Percentiles rank a stretch among this genome's conserved stretches.
These are phyloP conservation scores for Cantharis rufa DNA, from an alignment of 2,888 invertebrate genomes.

Conservation along the genomic window DNA sequence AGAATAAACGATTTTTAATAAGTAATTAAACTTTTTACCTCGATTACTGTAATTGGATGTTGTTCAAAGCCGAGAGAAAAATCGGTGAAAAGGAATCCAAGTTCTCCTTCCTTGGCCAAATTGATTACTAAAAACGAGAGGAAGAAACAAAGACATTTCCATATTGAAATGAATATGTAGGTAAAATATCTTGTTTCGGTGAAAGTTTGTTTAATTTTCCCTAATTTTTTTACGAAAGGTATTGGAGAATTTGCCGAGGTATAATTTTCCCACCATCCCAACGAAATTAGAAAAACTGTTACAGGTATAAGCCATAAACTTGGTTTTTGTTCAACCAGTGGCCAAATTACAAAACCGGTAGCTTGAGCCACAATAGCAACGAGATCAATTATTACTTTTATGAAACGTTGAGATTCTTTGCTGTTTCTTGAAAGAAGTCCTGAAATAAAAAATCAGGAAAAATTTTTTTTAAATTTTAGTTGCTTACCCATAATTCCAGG, in stretches of 20 bases:
- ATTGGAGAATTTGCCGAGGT: conserved; percentile 85
- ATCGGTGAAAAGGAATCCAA: conserved; percentile 76
- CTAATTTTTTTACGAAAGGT: conserved; percentile 73
- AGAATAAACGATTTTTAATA: not conserved
- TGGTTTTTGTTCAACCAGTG: conserved; percentile 76
- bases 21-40: conserved; percentile 55
- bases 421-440: conserved; percentile 81
- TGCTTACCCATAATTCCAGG: conserved; percentile 72
- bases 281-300: conserved; percentile 82
- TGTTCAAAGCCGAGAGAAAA: conserved; percentile 76
- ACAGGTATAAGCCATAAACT: conserved; percentile 86
- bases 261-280: conserved; percentile 99
- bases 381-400: conserved; percentile 82
- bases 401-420: conserved; percentile 76
- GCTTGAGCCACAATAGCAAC: conserved; percentile 86
- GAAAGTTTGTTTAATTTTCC: conserved; percentile 78
- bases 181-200: conserved; percentile 83
- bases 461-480: too few species aligned
- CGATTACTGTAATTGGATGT: conserved; percentile 78
- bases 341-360: conserved; percentile 91
- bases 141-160: conserved; percentile 87
- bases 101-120: conserved; percentile 75
- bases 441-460: conserved; percentile 51
- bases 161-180: conserved; percentile 86
- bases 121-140: conserved; percentile 73